phyloP scores from a whole-genome alignment of 2,113 vertebrate genomes.

The Sprattus sprattus region DNA sequence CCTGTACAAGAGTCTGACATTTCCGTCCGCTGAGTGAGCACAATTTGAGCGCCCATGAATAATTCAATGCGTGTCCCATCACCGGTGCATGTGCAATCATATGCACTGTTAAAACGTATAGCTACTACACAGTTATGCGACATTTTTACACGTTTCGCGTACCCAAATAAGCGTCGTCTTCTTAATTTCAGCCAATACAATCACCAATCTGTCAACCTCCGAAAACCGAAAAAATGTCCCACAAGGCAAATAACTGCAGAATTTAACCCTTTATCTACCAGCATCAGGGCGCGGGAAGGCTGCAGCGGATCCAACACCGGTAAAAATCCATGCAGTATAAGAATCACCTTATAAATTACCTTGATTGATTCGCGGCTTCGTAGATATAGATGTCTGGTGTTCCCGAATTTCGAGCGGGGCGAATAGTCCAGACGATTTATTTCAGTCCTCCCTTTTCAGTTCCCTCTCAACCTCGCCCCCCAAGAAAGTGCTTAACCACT shows the following conservation, averaged over 20 bases:
- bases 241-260: constrained; percentile 70
- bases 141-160: constrained; percentile 6
- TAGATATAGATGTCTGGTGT: background rate
- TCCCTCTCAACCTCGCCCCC: constrained; percentile 57
- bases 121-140: constrained; percentile 28
- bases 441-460: constrained; percentile 41
- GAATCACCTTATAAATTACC: constrained; percentile 16
- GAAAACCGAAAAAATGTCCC: constrained; percentile 34
- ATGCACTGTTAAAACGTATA: background rate
- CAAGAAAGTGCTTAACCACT: constrained; percentile 62
- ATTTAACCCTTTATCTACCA: constrained; percentile 74
- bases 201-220: background rate
- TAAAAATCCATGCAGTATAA: background rate
- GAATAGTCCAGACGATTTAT: constrained; percentile 16
- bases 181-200: background rate
- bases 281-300: constrained; percentile 6
- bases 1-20: background rate
- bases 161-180: background rate
- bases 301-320: constrained; percentile 11
- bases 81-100: background rate
- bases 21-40: constrained; percentile 33
- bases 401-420: background rate
- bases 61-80: constrained; percentile 1
- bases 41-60: constrained; percentile 30
- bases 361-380: background rate